Evolutionary conservation across 2,888 invertebrate species (phyloP).

Genomic region (Scotopteryx bipunctaria): DNA sequence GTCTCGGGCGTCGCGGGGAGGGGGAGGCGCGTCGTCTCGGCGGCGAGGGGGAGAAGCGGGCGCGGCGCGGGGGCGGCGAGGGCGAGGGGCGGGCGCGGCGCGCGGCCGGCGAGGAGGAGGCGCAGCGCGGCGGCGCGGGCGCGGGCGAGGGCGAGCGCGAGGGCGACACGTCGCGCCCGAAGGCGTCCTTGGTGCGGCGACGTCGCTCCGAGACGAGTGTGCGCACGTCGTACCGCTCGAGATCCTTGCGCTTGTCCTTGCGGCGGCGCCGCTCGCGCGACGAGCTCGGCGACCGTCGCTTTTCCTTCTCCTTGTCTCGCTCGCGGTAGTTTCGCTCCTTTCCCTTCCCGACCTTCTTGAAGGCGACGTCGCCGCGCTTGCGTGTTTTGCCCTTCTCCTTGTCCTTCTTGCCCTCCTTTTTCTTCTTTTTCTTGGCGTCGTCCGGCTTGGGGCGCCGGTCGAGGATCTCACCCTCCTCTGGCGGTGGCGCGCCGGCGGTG

Average conservation of each 20-base stretch:
- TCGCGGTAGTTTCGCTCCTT: constrained; percentile 88
- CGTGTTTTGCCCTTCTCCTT: constrained; percentile 58
- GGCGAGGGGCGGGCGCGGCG: constrained; percentile 86
- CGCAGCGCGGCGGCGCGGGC: constrained; percentile 35
- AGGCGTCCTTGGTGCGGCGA: constrained; percentile 87
- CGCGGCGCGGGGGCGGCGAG: constrained; percentile 61
- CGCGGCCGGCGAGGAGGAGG: constrained; percentile 35
- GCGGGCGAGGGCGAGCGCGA: constrained; percentile 34
- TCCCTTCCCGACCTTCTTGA: constrained; percentile 91
- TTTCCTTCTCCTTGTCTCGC: constrained; percentile 68
- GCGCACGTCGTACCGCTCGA: constrained; percentile 92
- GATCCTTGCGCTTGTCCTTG: constrained; percentile 87
- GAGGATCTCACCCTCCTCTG: constrained; percentile 52
- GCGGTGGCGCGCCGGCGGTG: constrained; percentile 63
- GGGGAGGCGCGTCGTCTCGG: constrained; percentile 36
- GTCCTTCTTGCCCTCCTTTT: constrained; percentile 71
- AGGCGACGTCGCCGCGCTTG: constrained; percentile 76
- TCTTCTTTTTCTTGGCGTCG: constrained; percentile 74
- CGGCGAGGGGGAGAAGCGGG: constrained; percentile 26
- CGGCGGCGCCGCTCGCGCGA: constrained; percentile 59
- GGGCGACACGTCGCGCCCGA: constrained; percentile 88
- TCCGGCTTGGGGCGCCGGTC: constrained; percentile 57
- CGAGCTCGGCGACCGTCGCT: constrained; percentile 43
- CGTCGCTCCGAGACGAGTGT: constrained; percentile 89
- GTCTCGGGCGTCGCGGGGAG: constrained; percentile 37